A percentile compares a stretch with the other conserved stretches of the same genome.
phyloP scores from a whole-genome alignment of 2,113 vertebrate genomes.

The Notechis scutatus region DNA sequence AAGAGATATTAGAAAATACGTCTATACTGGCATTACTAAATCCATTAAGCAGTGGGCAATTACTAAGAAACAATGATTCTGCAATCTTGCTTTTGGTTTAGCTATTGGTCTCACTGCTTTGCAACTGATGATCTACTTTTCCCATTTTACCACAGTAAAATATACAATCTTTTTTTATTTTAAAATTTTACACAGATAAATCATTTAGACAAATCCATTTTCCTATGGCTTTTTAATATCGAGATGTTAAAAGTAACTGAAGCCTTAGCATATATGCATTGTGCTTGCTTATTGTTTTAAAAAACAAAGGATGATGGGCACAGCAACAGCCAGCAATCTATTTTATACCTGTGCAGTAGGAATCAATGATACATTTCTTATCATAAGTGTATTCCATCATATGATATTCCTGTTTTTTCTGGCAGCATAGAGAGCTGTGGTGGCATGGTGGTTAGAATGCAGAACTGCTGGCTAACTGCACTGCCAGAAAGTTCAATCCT shows the following conservation, averaged over 20 bases:
- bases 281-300: neutral
- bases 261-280: neutral
- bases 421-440: neutral
- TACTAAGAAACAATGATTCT: neutral
- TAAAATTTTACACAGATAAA: neutral
- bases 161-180: neutral
- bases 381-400: neutral
- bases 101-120: neutral
- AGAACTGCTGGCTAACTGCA: neutral
- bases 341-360: neutral
- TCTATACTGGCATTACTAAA: neutral
- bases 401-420: neutral
- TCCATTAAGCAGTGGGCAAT: neutral
- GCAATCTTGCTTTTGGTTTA: neutral
- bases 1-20: neutral
- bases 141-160: neutral
- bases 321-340: neutral
- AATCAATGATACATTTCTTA: neutral
- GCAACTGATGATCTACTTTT: neutral
- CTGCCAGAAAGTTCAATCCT: neutral
- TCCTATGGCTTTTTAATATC: neutral
- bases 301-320: neutral
- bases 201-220: neutral
- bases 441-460: neutral
- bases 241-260: neutral